Percentiles rank a stretch among this genome's conserved stretches.
Conservation (phyloP, 2,113 vertebrate species). For the Bambusicola thoracicus region DNA sequence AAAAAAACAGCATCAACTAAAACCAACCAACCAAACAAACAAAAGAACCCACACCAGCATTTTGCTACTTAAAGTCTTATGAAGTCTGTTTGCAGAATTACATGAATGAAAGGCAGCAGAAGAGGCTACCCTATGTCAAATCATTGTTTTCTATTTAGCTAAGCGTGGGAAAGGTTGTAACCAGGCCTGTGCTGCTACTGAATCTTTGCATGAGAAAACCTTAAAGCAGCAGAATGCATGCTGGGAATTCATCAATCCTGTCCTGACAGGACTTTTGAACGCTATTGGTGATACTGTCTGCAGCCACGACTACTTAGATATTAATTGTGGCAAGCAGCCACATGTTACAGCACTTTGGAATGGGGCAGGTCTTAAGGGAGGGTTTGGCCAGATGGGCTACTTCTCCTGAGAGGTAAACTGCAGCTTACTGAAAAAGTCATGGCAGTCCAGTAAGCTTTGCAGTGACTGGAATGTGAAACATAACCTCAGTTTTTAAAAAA, state of each 20-base stretch:
- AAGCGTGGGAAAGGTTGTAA: neutral
- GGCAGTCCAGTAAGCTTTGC: neutral
- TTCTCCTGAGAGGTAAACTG: neutral
- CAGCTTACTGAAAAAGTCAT: neutral
- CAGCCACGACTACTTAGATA: neutral
- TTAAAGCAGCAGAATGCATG: neutral
- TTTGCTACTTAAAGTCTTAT: no score
- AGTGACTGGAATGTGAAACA: neutral
- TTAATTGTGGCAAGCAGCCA: accelerated
- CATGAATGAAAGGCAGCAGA: no score
- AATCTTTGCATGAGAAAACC: neutral
- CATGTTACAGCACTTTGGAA: neutral
- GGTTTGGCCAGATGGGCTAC: neutral
- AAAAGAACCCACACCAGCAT: no score
- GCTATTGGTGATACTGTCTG: accelerated
- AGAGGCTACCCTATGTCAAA: no score
- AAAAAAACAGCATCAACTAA: no score
- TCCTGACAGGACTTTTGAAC: neutral
- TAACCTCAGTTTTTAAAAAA: neutral
- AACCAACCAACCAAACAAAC: no score
- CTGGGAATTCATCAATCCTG: neutral
- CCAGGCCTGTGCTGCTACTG: neutral
- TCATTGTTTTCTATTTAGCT: no score
- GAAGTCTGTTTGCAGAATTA: no score
- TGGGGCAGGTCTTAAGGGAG: neutral